Evolutionary conservation across 2,888 invertebrate species (phyloP).

Genomic region (Steinernema hermaphroditum): DNA sequence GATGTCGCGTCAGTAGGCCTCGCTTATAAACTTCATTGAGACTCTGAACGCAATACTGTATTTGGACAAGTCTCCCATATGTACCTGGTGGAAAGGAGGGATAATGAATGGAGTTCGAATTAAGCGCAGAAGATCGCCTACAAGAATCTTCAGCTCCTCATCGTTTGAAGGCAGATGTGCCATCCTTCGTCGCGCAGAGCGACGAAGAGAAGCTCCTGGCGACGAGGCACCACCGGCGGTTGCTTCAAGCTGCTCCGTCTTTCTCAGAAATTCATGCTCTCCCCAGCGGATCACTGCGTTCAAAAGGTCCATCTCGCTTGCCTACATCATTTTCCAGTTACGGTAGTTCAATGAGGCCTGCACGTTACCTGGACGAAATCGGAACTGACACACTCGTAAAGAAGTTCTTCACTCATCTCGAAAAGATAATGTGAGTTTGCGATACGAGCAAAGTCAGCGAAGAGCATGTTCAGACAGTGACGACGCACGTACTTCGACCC

Average conservation of each 20-base stretch:
- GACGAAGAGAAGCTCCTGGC: background rate
- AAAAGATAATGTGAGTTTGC: conserved; percentile 77
- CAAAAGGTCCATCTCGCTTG: conserved; percentile 85
- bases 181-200: background rate
- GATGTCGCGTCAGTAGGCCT: conserved; percentile 11
- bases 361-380: conserved; percentile 73
- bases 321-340: conserved; percentile 70
- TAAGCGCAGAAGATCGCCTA: conserved; percentile 81
- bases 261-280: conserved; percentile 79
- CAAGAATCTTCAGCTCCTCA: conserved; percentile 78
- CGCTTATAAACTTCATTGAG: conserved; percentile 35
- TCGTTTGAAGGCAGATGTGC: background rate
- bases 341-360: background rate
- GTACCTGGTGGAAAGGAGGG: conserved; percentile 74
- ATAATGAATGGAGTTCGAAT: conserved; percentile 87
- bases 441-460: conserved; percentile 82
- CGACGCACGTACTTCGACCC: conserved; percentile 89
- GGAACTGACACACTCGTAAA: conserved; percentile 78
- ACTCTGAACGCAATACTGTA: conserved; percentile 26
- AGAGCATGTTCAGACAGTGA: conserved; percentile 73
- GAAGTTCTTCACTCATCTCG: conserved; percentile 78
- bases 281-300: conserved; percentile 86
- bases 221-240: conserved; percentile 13
- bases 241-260: conserved; percentile 78
- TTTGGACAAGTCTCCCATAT: background rate